These are phyloP conservation scores for Tolmerus cingulatus DNA, from an alignment of 2,888 invertebrate genomes.

Conservation along the genomic window DNA sequence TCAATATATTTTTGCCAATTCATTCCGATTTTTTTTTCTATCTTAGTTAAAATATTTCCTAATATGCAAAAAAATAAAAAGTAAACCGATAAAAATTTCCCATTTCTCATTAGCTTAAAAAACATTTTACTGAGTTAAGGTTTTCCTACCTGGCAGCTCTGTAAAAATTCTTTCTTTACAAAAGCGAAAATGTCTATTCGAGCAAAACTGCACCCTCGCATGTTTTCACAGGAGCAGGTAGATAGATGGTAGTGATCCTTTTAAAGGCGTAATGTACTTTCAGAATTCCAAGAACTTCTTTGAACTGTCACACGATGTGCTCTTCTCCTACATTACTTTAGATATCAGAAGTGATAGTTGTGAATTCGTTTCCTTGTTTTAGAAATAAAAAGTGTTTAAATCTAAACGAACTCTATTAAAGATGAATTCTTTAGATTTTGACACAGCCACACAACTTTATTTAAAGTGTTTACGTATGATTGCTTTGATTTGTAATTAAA, in stretches of 20 bases:
- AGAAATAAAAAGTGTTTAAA: neutral
- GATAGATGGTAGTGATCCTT: neutral
- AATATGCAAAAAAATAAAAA: neutral
- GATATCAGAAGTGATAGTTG: neutral
- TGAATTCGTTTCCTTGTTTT: neutral
- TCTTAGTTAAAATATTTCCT: neutral
- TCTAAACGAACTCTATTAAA: neutral
- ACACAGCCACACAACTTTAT: conserved; percentile 60
- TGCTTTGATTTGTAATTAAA: neutral
- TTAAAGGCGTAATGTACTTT: neutral
- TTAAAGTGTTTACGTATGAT: conserved; percentile 61
- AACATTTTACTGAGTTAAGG: neutral
- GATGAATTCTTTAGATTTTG: conserved; percentile 55
- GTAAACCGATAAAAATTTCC: neutral
- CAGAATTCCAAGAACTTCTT: neutral
- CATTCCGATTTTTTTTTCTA: too few species aligned
- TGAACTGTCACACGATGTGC: neutral
- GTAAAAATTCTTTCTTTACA: neutral
- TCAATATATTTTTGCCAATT: neutral
- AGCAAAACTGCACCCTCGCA: neutral
- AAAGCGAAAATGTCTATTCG: neutral
- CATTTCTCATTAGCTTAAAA: neutral
- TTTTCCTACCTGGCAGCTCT: neutral
- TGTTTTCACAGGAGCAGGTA: neutral
- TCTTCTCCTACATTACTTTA: neutral